These are phyloP conservation scores for Anthoscopus minutus DNA, from an alignment of 2,113 vertebrate species.

Conservation along the genomic window DNA sequence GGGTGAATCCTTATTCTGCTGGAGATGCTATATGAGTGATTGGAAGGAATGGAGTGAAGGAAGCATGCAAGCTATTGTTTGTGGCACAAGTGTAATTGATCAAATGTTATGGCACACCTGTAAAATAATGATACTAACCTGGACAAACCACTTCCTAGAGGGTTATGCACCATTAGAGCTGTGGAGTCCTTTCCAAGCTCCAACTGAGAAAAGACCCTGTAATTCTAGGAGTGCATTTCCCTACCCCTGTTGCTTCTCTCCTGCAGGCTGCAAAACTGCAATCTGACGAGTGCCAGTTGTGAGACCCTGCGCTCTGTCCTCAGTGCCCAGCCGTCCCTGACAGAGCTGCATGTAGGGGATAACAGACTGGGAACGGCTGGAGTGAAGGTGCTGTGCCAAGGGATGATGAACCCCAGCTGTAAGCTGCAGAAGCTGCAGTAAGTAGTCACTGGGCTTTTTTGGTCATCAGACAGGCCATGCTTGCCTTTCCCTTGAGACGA, in stretches of 20 bases:
- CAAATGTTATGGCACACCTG: not conserved
- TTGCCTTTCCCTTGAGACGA: not conserved
- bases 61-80: not conserved
- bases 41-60: not conserved
- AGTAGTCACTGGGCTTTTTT: not conserved
- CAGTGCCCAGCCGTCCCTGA: slow-evolving; percentile 3
- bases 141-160: not conserved
- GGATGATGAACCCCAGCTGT: slow-evolving; percentile 67
- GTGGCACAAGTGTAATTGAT: not conserved
- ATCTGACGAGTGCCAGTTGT: slow-evolving; percentile 59
- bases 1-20: not conserved
- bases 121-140: not conserved
- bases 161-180: not conserved
- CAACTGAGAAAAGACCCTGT: not conserved
- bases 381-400: slow-evolving; percentile 65
- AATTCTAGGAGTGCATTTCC: not conserved
- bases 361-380: slow-evolving; percentile 66
- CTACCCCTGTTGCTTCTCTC: not conserved
- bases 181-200: not conserved
- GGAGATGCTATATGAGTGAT: not conserved
- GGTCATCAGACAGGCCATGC: not conserved
- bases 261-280: slow-evolving; percentile 69
- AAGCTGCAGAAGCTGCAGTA: slow-evolving; percentile 69
- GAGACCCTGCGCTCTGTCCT: slow-evolving; percentile 25
- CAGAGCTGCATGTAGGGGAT: slow-evolving; percentile 54